These are phyloP conservation scores for Volucella inflata DNA, from an alignment of 2,888 invertebrate genomes.

Conservation along the genomic window DNA sequence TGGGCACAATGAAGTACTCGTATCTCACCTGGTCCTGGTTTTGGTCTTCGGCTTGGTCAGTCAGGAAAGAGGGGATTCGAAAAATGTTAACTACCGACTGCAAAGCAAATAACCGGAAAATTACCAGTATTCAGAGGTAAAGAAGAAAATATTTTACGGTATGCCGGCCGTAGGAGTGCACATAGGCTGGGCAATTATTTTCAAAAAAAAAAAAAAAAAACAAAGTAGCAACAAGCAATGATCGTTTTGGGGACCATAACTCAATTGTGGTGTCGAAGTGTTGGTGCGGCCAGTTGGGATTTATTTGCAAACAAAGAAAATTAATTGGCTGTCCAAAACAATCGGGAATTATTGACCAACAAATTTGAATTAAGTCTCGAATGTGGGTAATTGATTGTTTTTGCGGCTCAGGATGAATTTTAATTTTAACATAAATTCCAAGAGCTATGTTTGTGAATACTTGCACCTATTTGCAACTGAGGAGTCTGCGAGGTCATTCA, in stretches of 20 bases:
- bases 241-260: not conserved
- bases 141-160: conserved; percentile 38
- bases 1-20: no score
- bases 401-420: no score
- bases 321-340: conserved; percentile 2
- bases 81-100: conserved; percentile 35
- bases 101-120: conserved; percentile 63
- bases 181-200: conserved; percentile 40
- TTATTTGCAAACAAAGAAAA: conserved; percentile 22
- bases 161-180: conserved; percentile 16
- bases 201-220: no score
- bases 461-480: no score
- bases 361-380: not conserved
- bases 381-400: not conserved
- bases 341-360: not conserved
- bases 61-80: not conserved
- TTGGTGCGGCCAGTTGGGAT: not conserved
- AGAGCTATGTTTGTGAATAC: not conserved
- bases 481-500: no score
- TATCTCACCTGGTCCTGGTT: no score
- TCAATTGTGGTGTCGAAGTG: not conserved
- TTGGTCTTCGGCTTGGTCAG: not conserved
- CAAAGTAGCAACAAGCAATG: not conserved
- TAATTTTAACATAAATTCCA: no score
- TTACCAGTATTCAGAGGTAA: conserved; percentile 59